Percentiles rank a stretch among this genome's conserved stretches.
phyloP scores from a whole-genome alignment of 2,797 vertebrate genomes.

The Coendou prehensilis region DNA sequence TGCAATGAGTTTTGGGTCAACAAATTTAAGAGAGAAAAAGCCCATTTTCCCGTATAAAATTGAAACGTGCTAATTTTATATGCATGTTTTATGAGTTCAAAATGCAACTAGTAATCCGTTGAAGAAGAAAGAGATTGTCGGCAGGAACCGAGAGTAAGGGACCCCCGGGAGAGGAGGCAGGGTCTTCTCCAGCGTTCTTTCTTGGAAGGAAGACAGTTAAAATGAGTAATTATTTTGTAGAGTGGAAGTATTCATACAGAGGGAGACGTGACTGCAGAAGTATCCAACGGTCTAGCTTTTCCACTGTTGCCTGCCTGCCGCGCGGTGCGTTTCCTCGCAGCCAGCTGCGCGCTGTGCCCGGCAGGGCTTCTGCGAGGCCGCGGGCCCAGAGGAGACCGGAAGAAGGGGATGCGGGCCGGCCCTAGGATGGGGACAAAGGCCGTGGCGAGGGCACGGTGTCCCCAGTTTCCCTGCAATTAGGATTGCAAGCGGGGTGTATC shows the following conservation, averaged over 20 bases:
- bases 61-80: constrained; percentile 82
- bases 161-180: background rate
- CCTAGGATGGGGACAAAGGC: constrained; percentile 35
- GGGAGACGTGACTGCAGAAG: constrained; percentile 40
- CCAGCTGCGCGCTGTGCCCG: background rate
- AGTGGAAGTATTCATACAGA: constrained; percentile 31
- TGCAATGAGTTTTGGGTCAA: constrained; percentile 94
- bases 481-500: constrained; percentile 67
- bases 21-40: constrained; percentile 93
- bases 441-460: background rate
- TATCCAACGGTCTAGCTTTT: background rate
- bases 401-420: background rate
- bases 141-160: constrained; percentile 6
- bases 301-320: background rate
- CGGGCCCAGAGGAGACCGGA: background rate
- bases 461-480: constrained; percentile 61
- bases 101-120: constrained; percentile 63
- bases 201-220: constrained; percentile 24
- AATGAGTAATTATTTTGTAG: constrained; percentile 69
- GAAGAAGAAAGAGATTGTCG: constrained; percentile 57
- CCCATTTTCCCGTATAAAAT: constrained; percentile 39
- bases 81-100: constrained; percentile 74
- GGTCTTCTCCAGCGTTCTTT: background rate
- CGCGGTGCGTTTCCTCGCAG: background rate
- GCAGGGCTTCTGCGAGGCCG: background rate